A percentile compares a stretch with the other conserved stretches of the same genome.
phyloP scores from a whole-genome alignment of 2,888 invertebrate species.

The Hyposoter dolosus region DNA sequence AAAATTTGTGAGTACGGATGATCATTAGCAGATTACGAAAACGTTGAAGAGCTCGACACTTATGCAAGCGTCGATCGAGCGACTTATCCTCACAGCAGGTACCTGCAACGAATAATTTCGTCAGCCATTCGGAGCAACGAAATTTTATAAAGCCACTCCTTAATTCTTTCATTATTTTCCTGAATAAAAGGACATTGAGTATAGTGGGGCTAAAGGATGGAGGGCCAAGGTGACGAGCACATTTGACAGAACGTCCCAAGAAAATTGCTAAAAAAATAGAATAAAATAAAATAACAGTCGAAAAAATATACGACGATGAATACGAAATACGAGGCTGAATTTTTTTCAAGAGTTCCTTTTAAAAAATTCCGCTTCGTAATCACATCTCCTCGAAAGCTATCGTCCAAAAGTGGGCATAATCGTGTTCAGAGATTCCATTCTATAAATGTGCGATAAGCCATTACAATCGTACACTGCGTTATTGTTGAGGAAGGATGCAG shows the following conservation, averaged over 20 bases:
- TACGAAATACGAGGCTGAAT: neutral
- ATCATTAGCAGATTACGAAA: constrained; percentile 63
- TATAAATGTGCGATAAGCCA: constrained; percentile 15
- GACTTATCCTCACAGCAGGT: constrained; percentile 83
- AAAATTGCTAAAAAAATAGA: constrained; percentile 14
- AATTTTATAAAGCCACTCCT: neutral
- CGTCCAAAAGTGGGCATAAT: too few species aligned
- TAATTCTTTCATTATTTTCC: constrained; percentile 1
- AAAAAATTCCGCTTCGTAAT: too few species aligned
- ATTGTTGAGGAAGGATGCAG: too few species aligned
- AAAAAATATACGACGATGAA: neutral
- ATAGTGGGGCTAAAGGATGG: neutral
- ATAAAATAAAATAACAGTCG: neutral
- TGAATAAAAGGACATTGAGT: neutral
- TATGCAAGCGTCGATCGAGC: constrained; percentile 71
- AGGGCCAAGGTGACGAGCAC: neutral
- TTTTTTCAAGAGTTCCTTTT: too few species aligned
- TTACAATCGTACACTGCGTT: neutral
- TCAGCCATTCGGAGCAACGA: constrained; percentile 62
- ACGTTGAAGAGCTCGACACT: constrained; percentile 73
- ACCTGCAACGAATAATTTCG: constrained; percentile 83
- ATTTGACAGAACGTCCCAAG: neutral
- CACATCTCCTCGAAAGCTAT: too few species aligned
- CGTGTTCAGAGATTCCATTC: neutral
- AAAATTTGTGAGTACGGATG: constrained; percentile 76